Evolutionary conservation across 1,140 invertebrate species (phyloP).

Genomic region (Aphelenchoides fujianensis): DNA sequence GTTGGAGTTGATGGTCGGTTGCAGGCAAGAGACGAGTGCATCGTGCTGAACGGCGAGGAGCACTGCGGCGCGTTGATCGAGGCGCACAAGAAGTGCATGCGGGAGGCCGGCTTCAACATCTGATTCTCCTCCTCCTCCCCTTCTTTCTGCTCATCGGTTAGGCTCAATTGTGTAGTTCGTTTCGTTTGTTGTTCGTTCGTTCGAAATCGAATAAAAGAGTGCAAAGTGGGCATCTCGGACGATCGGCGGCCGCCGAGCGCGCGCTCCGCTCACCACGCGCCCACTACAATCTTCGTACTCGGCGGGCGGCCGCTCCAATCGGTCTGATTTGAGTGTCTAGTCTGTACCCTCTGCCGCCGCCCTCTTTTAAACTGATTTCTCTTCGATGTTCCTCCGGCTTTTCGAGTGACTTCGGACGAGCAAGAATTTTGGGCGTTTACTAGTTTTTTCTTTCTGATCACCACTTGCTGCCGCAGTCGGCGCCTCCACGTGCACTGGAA

Average conservation of each 20-base stretch:
- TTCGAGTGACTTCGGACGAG: no score
- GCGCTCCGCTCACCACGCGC: not conserved
- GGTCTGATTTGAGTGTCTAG: no score
- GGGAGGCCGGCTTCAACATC: constrained; percentile 88
- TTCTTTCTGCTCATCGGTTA: not conserved
- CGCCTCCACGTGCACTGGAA: no score
- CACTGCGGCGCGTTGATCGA: constrained; percentile 84
- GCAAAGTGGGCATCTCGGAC: not conserved
- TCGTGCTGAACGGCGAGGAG: constrained; percentile 86
- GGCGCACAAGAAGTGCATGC: constrained; percentile 93
- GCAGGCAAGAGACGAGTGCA: constrained; percentile 66
- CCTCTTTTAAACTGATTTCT: no score
- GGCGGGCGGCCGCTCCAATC: no score
- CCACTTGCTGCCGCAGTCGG: no score
- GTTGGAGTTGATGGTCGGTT: constrained; percentile 19
- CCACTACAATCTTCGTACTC: no score
- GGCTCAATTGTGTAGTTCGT: not conserved
- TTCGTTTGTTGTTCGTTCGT: not conserved
- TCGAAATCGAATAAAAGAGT: not conserved
- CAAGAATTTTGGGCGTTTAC: no score
- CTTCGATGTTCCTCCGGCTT: no score
- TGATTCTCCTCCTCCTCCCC: constrained; percentile 64
- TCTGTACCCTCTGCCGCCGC: not conserved
- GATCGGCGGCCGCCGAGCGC: not conserved
- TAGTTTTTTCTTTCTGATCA: no score